Evolutionary conservation across 2,888 invertebrate species (phyloP).

Genomic region (Parnassius smintheus): DNA sequence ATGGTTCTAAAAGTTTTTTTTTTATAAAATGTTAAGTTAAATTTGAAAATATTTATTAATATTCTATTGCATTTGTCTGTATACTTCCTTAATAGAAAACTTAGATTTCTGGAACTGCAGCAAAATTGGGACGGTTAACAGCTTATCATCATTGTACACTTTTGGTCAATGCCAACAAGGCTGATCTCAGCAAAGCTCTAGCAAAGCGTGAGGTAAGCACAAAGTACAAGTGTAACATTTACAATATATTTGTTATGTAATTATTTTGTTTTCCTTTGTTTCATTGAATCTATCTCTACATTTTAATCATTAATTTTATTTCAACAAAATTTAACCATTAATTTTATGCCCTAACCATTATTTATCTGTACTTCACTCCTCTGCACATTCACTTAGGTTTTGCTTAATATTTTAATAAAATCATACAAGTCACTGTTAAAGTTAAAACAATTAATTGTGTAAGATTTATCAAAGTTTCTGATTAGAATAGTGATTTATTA

Average conservation of each 20-base stretch:
- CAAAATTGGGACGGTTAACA: constrained; percentile 92
- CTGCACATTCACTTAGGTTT: too few species aligned
- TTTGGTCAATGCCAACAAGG: constrained; percentile 91
- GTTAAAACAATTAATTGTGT: too few species aligned
- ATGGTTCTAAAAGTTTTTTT: too few species aligned
- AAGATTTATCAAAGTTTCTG: neutral
- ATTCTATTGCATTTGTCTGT: too few species aligned
- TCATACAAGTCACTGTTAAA: too few species aligned
- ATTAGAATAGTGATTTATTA: constrained; percentile 8
- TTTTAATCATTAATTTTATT: too few species aligned
- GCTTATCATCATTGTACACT: constrained; percentile 99
- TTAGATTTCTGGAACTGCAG: constrained; percentile 97
- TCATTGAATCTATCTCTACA: neutral
- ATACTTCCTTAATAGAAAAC: constrained; percentile 37
- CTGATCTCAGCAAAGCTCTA: constrained; percentile 86
- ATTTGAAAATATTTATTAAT: too few species aligned
- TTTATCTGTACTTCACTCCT: too few species aligned
- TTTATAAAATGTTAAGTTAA: too few species aligned
- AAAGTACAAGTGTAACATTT: constrained; percentile 30
- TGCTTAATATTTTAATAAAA: too few species aligned
- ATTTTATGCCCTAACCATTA: too few species aligned
- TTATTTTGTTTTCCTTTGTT: neutral
- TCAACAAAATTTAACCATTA: too few species aligned
- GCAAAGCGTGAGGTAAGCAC: constrained; percentile 86
- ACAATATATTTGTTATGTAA: neutral